phyloP scores from a whole-genome alignment of 2,888 invertebrate genomes.

The Dione vanillae region DNA sequence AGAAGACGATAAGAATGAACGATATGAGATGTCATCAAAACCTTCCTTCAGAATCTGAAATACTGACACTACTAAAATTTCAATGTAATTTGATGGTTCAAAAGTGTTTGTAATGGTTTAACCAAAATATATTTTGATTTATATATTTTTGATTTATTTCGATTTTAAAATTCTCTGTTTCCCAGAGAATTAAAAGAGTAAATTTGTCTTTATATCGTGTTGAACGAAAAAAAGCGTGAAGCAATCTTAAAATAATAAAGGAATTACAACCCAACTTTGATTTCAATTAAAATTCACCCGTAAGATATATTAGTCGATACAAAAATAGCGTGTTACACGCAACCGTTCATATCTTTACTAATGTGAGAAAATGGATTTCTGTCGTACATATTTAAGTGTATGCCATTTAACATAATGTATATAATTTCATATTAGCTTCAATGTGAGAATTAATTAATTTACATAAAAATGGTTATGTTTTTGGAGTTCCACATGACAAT shows the following conservation, averaged over 20 bases:
- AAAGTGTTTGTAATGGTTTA: too few species aligned
- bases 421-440: not conserved
- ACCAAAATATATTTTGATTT: too few species aligned
- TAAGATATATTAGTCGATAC: not conserved
- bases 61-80: too few species aligned
- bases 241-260: not conserved
- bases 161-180: too few species aligned
- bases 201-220: too few species aligned
- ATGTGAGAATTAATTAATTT: slow-evolving; percentile 3
- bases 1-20: too few species aligned
- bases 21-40: too few species aligned
- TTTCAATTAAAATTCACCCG: slow-evolving; percentile 3
- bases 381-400: slow-evolving; percentile 11
- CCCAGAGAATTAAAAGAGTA: too few species aligned
- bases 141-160: too few species aligned
- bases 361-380: slow-evolving; percentile 10
- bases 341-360: not conserved
- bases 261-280: not conserved
- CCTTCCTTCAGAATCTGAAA: too few species aligned
- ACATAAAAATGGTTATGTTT: not conserved
- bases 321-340: slow-evolving; percentile 22
- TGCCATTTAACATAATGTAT: slow-evolving; percentile 6
- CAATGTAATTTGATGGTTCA: too few species aligned
- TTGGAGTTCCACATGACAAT: not conserved
- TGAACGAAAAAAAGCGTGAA: too few species aligned